Percentiles rank a stretch among this genome's conserved stretches.
Conservation (phyloP, 2,797 vertebrate species). For the Chaunax sp. region DNA sequence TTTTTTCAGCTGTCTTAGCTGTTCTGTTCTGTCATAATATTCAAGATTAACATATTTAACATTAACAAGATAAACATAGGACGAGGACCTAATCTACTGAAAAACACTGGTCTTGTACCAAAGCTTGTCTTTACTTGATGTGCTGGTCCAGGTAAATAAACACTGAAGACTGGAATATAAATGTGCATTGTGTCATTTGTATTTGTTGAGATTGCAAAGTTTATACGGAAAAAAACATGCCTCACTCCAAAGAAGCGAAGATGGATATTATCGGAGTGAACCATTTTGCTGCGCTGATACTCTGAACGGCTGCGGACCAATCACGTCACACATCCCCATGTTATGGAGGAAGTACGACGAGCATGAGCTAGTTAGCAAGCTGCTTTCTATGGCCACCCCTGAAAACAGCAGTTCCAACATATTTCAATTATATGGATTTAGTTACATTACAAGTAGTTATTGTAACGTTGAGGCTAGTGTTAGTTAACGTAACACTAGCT, state of each 20-base stretch:
- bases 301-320: constrained; percentile 51
- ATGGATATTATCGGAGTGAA: constrained; percentile 1
- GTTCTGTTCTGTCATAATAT: background rate
- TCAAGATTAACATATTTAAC: too few species aligned
- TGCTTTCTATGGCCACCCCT: accelerated
- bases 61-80: too few species aligned
- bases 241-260: background rate
- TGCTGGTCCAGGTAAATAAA: too few species aligned
- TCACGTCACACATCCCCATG: constrained; percentile 21
- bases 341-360: constrained; percentile 48
- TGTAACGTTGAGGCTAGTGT: background rate
- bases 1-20: background rate
- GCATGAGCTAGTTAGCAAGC: background rate
- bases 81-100: too few species aligned
- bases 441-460: background rate
- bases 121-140: too few species aligned
- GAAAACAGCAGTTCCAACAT: background rate
- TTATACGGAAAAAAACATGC: background rate
- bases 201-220: too few species aligned
- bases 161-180: too few species aligned
- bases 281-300: background rate
- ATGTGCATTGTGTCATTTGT: too few species aligned
- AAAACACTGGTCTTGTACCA: too few species aligned
- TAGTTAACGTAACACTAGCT: background rate
- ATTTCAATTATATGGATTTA: background rate